These are phyloP conservation scores for Vultur gryphus DNA, from an alignment of 2,797 vertebrate species.

Conservation along the genomic window DNA sequence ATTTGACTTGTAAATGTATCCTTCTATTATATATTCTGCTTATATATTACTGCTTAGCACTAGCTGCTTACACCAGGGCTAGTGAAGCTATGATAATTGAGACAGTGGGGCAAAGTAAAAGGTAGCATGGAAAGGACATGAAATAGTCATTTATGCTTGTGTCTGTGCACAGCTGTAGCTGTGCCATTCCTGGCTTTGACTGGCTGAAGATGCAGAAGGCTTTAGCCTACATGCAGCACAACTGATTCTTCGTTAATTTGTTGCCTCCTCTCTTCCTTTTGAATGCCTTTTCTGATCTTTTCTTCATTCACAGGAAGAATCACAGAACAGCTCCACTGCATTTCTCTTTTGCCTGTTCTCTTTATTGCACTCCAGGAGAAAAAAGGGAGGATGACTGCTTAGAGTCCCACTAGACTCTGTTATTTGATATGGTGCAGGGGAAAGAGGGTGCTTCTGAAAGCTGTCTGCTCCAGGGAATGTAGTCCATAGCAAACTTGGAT, in stretches of 20 bases:
- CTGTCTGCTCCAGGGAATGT: background rate
- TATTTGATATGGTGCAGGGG: background rate
- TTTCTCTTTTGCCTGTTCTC: background rate
- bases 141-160: background rate
- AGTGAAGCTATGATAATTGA: background rate
- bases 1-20: background rate
- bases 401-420: background rate
- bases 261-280: background rate
- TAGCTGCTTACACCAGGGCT: background rate
- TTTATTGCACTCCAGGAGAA: background rate
- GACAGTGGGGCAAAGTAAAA: background rate
- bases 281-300: background rate
- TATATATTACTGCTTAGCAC: background rate
- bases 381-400: background rate
- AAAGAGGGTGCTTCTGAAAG: background rate
- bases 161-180: background rate
- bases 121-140: background rate
- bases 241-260: background rate
- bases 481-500: background rate
- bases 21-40: background rate
- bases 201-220: background rate
- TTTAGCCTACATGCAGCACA: background rate
- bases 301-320: background rate
- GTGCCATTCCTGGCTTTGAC: background rate
- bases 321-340: background rate